phyloP scores from a whole-genome alignment of 2,888 invertebrate genomes.

The Melanophora roralis region DNA sequence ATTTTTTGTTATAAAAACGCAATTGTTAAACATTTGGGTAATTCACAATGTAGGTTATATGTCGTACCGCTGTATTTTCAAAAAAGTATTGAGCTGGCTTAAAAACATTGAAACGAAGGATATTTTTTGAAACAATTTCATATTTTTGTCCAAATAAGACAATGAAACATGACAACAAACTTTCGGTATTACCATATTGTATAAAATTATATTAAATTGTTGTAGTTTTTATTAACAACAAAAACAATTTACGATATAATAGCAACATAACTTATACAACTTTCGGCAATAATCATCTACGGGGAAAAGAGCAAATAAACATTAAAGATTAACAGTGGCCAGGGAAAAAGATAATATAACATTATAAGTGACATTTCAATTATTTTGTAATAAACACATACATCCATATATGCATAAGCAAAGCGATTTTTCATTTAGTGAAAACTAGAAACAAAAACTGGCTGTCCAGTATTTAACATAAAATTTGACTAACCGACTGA shows the following conservation, averaged over 20 bases:
- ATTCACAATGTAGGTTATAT: too few species aligned
- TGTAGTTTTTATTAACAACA: conserved; percentile 25
- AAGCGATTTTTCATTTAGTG: conserved; percentile 4
- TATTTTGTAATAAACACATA: conserved; percentile 19
- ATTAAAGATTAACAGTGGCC: conserved; percentile 48
- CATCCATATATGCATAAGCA: not conserved
- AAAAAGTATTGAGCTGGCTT: too few species aligned
- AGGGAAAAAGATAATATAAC: conserved; percentile 38
- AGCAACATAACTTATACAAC: conserved; percentile 16
- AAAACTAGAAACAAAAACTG: conserved; percentile 1
- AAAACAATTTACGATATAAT: not conserved
- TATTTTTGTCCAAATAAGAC: too few species aligned
- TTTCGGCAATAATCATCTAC: conserved; percentile 38
- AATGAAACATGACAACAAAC: too few species aligned
- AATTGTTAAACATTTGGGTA: too few species aligned
- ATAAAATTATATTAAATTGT: too few species aligned
- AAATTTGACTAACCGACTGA: conserved; percentile 8
- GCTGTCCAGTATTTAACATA: not conserved
- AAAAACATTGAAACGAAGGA: too few species aligned
- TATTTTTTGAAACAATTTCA: too few species aligned
- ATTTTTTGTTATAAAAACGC: too few species aligned
- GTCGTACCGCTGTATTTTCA: too few species aligned
- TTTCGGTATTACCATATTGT: too few species aligned
- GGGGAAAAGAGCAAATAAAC: not conserved
- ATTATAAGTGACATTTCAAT: conserved; percentile 57